phyloP scores from a whole-genome alignment of 2,113 vertebrate species.

The Elaphurus davidianus region DNA sequence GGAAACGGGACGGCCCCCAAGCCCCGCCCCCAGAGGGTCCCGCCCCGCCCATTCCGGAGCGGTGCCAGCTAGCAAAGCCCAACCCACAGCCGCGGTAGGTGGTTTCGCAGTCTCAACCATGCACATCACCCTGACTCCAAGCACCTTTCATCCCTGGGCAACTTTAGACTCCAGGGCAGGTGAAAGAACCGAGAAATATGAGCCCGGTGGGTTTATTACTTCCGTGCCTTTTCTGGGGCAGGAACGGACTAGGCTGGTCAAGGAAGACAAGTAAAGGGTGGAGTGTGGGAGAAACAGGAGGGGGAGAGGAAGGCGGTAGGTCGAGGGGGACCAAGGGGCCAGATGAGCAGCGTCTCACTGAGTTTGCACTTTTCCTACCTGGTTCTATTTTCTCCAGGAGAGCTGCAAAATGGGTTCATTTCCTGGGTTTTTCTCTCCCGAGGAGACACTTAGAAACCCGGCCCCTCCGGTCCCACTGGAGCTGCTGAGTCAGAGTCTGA shows the following conservation, averaged over 20 bases:
- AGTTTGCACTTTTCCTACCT: background rate
- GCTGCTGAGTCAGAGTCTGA: background rate
- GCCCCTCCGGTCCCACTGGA: background rate
- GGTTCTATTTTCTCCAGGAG: background rate
- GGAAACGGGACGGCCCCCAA: constrained; percentile 38
- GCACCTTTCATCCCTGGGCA: background rate
- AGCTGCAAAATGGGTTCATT: background rate
- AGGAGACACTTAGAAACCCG: background rate
- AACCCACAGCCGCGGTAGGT: rapidly evolving
- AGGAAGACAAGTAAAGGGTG: background rate
- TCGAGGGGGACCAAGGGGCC: background rate
- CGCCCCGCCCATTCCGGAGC: background rate
- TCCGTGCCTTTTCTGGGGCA: background rate
- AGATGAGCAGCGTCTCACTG: background rate
- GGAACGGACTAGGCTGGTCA: background rate
- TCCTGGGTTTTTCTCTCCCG: background rate
- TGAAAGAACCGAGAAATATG: background rate
- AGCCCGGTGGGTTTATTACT: background rate
- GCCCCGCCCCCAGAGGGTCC: background rate
- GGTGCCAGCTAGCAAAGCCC: rapidly evolving
- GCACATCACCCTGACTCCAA: background rate
- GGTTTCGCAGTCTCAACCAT: background rate
- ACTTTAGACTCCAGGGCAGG: background rate
- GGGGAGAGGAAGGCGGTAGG: background rate
- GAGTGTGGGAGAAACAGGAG: background rate